A percentile compares a stretch with the other conserved stretches of the same genome.
These are phyloP conservation scores for Epinotia bilunana DNA, from an alignment of 2,888 invertebrate species.

Conservation along the genomic window DNA sequence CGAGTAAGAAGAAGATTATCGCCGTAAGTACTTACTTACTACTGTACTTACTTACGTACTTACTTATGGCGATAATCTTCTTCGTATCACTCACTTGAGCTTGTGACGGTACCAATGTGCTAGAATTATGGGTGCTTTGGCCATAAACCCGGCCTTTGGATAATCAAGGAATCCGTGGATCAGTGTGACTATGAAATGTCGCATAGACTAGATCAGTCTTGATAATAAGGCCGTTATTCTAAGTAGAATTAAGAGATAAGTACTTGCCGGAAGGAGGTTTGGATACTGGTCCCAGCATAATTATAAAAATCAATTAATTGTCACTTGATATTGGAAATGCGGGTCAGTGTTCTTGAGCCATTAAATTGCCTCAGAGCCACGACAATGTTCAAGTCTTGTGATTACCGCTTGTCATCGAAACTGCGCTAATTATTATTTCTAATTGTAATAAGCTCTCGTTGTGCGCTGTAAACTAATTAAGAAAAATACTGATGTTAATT, in stretches of 20 bases:
- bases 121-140: background rate
- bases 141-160: background rate
- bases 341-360: background rate
- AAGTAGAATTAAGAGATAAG: too few species aligned
- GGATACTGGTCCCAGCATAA: too few species aligned
- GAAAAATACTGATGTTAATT: slow-evolving; percentile 4
- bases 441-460: slow-evolving; percentile 7
- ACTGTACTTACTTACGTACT: too few species aligned
- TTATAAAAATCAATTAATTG: too few species aligned
- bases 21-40: background rate
- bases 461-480: slow-evolving; percentile 9
- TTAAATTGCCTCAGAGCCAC: slow-evolving; percentile 20
- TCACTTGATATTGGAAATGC: too few species aligned
- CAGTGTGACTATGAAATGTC: background rate
- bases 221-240: background rate
- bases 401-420: slow-evolving; percentile 49
- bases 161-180: background rate
- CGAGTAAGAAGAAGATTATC: background rate
- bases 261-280: too few species aligned
- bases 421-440: slow-evolving; percentile 42
- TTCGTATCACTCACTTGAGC: too few species aligned
- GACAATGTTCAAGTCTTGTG: slow-evolving; percentile 33
- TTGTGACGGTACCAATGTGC: background rate
- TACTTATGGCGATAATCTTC: too few species aligned
- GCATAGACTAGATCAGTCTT: too few species aligned